Evolutionary conservation across 2,888 invertebrate genomes (phyloP).

Genomic region (Chorisops tibialis): DNA sequence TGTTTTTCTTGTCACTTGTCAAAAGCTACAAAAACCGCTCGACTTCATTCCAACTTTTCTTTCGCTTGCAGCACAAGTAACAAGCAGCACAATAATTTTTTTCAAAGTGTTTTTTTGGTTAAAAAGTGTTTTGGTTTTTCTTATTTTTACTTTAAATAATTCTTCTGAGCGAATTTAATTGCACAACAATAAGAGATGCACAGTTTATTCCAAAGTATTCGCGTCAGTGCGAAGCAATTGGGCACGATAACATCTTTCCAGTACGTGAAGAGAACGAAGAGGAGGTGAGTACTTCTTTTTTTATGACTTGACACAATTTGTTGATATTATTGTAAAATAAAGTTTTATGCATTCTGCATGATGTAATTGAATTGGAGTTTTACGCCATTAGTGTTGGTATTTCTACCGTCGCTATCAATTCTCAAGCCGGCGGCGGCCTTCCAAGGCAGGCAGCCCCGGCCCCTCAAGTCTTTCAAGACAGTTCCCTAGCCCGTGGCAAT

Average conservation of each 20-base stretch:
- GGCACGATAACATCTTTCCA: constrained; percentile 30
- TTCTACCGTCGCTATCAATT: too few species aligned
- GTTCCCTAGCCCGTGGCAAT: too few species aligned
- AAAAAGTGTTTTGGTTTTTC: neutral
- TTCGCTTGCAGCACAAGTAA: neutral
- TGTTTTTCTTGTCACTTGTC: constrained; percentile 20
- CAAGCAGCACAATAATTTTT: neutral
- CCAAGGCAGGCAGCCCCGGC: too few species aligned
- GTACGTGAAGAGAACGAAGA: constrained; percentile 30
- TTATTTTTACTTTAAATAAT: neutral
- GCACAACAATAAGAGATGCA: constrained; percentile 21
- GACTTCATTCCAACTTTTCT: neutral
- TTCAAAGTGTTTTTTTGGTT: neutral
- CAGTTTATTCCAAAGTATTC: constrained; percentile 29
- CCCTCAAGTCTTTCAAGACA: too few species aligned
- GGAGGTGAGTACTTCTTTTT: constrained; percentile 27
- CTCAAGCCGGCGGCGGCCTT: too few species aligned
- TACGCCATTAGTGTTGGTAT: too few species aligned
- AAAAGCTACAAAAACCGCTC: constrained; percentile 13
- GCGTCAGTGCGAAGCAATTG: constrained; percentile 26
- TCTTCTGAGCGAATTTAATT: neutral
- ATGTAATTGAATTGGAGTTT: too few species aligned
- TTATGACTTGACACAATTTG: too few species aligned
- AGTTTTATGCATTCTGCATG: too few species aligned
- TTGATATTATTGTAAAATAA: too few species aligned